phyloP scores from a whole-genome alignment of 2,113 vertebrate genomes.

The Labeo rohita region DNA sequence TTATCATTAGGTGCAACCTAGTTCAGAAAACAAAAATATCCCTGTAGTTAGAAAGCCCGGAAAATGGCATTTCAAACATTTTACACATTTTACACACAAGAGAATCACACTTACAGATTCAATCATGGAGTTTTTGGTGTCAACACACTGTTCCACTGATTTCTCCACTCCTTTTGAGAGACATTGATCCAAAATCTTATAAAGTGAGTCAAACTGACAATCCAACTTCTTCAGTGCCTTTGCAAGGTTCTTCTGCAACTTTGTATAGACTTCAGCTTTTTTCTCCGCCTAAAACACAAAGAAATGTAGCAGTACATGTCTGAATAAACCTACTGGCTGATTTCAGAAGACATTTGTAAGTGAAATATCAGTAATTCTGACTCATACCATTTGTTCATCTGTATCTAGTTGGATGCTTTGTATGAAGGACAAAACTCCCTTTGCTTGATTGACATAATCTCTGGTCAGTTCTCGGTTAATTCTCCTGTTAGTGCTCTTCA shows the following conservation, averaged over 20 bases:
- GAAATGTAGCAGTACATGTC: neutral
- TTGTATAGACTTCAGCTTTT: neutral
- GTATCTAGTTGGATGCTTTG: neutral
- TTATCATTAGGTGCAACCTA: neutral
- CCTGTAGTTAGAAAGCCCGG: neutral
- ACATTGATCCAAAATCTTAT: neutral
- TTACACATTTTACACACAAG: neutral
- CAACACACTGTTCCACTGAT: neutral
- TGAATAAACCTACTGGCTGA: neutral
- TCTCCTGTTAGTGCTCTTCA: neutral
- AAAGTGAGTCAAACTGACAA: neutral
- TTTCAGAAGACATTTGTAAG: neutral
- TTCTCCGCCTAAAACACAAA: neutral
- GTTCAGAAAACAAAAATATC: neutral
- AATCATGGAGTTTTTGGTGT: neutral
- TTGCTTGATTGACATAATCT: neutral
- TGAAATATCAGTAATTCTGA: neutral
- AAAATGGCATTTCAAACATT: neutral
- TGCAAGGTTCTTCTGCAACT: neutral
- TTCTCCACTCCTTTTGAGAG: neutral
- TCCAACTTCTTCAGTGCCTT: neutral
- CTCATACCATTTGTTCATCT: conserved; percentile 6
- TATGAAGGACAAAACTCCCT: neutral
- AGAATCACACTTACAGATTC: neutral
- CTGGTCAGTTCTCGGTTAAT: neutral